phyloP scores from a whole-genome alignment of 2,888 invertebrate species.

The Eilema depressum region DNA sequence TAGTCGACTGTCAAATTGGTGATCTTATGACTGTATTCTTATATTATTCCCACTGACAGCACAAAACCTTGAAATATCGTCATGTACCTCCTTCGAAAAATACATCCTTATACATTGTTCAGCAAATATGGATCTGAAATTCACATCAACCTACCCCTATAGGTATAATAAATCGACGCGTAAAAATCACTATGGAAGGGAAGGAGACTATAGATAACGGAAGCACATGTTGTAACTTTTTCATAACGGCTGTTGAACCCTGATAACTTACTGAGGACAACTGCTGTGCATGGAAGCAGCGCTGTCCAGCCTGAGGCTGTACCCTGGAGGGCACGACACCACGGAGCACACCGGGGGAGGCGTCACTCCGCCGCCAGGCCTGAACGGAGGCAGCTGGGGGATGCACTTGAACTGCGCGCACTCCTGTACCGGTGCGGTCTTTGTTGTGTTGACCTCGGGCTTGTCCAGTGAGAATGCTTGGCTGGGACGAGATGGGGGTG shows the following conservation, averaged over 20 bases:
- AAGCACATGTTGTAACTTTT: neutral
- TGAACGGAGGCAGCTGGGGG: constrained; percentile 79
- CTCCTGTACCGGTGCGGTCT: constrained; percentile 53
- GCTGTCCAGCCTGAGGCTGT: constrained; percentile 83
- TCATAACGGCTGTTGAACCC: constrained; percentile 13
- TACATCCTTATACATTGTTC: too few relatives aligned
- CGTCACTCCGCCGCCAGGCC: constrained; percentile 61
- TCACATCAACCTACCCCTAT: neutral
- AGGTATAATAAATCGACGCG: too few relatives aligned
- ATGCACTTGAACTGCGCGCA: constrained; percentile 87
- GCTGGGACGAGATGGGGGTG: constrained; percentile 58
- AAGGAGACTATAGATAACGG: too few relatives aligned
- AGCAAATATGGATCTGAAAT: neutral
- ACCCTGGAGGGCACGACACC: constrained; percentile 87
- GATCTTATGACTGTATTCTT: too few relatives aligned
- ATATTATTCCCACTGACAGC: too few relatives aligned
- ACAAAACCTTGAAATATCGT: too few relatives aligned
- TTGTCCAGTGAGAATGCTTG: constrained; percentile 74
- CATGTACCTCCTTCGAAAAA: too few relatives aligned
- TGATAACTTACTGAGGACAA: constrained; percentile 80
- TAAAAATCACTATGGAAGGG: too few relatives aligned
- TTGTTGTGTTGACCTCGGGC: constrained; percentile 53
- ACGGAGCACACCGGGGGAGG: constrained; percentile 75
- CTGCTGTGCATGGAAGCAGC: constrained; percentile 61
- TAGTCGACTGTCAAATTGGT: too few relatives aligned